A percentile compares a stretch with the other conserved stretches of the same genome.
Evolutionary conservation across 2,888 invertebrate genomes (phyloP).

Genomic region (Drosophila trichaetosa): DNA sequence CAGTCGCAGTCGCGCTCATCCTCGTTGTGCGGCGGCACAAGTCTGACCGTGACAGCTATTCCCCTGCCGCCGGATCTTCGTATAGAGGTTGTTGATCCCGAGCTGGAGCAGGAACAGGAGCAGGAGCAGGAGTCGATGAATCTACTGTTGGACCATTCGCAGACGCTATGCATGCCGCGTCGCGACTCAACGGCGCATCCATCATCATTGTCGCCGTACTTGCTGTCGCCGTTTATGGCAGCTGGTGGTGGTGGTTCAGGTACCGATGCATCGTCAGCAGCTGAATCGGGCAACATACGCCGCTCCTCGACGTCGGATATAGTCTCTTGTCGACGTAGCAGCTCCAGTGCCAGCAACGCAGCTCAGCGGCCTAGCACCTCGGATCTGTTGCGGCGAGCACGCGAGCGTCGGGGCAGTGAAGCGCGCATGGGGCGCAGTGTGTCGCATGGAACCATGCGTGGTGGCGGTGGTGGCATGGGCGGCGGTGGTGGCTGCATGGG

Average conservation of each 20-base stretch:
- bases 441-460: conserved; percentile 82
- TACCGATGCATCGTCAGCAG: conserved; percentile 3
- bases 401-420: conserved; percentile 84
- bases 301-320: conserved; percentile 85
- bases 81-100: conserved; percentile 83
- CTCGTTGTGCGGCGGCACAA: conserved; percentile 43
- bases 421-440: conserved; percentile 84
- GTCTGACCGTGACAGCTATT: conserved; percentile 23
- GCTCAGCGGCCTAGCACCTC: conserved; percentile 84
- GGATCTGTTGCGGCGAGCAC: conserved; percentile 83
- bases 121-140: conserved; percentile 71
- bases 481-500: conserved; percentile 71
- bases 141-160: conserved; percentile 81
- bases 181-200: conserved; percentile 60
- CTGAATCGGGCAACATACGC: conserved; percentile 77
- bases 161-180: conserved; percentile 81
- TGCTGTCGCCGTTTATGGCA: conserved; percentile 79
- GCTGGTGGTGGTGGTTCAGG: conserved; percentile 8
- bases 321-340: conserved; percentile 78
- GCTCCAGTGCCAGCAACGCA: conserved; percentile 72
- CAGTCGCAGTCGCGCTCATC: conserved; percentile 54
- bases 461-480: conserved; percentile 72
- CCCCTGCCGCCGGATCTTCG: conserved; percentile 80
- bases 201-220: conserved; percentile 81
- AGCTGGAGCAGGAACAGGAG: conserved; percentile 47